A percentile compares a stretch with the other conserved stretches of the same genome.
Conservation (phyloP, 2,797 vertebrate genomes). For the Halcyon badia region DNA sequence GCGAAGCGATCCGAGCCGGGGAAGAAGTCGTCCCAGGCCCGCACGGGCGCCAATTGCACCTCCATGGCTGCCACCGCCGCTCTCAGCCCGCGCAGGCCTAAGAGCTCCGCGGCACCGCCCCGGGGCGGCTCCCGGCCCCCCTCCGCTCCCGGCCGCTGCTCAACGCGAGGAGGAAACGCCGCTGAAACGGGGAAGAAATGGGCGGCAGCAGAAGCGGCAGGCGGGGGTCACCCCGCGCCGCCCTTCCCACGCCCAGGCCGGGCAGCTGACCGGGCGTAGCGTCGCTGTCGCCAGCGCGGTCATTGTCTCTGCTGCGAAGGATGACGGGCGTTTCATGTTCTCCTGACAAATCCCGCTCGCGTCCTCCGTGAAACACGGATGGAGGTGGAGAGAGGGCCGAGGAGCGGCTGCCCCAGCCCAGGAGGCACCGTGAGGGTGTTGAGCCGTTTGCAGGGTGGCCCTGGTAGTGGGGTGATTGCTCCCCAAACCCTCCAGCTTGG, state of each 20-base stretch:
- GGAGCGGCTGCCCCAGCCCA: background rate
- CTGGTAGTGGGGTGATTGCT: fast-evolving
- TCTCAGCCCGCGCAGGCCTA: constrained; percentile 16
- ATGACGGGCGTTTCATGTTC: background rate
- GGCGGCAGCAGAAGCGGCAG: background rate
- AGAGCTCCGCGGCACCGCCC: constrained; percentile 31
- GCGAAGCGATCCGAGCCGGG: constrained; percentile 89
- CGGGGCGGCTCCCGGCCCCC: background rate
- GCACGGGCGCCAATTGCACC: constrained; percentile 86
- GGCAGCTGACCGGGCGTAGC: background rate
- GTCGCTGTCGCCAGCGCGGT: fast-evolving
- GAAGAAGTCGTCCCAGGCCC: constrained; percentile 92
- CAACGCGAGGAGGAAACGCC: background rate
- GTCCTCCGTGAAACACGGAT: fast-evolving
- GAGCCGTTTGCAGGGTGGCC: fast-evolving
- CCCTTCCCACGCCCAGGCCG: background rate
- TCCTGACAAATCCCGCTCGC: background rate
- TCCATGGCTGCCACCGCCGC: constrained; percentile 82
- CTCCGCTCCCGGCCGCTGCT: background rate
- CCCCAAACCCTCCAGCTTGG: background rate
- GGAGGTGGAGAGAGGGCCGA: fast-evolving
- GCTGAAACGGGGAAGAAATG: background rate
- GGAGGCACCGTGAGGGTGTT: fast-evolving
- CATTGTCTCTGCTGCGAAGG: background rate
- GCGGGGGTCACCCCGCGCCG: background rate